Percentiles rank a stretch among this genome's conserved stretches.
These are phyloP conservation scores for Pogonomyrmex californicus DNA, from an alignment of 1,140 invertebrate species.

Conservation along the genomic window DNA sequence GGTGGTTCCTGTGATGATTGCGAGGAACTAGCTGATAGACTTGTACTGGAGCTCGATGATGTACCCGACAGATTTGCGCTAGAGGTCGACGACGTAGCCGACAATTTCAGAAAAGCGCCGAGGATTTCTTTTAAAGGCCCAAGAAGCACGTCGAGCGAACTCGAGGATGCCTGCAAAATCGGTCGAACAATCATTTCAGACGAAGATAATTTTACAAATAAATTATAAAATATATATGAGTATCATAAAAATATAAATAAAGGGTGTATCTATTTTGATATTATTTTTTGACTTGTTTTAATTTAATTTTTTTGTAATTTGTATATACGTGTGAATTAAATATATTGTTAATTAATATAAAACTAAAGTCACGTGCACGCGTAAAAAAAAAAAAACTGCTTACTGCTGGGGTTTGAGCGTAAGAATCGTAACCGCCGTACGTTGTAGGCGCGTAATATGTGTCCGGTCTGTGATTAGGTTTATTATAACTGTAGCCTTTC, in stretches of 20 bases:
- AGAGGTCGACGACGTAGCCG: conserved; percentile 16
- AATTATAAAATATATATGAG: not conserved
- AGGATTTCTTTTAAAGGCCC: not conserved
- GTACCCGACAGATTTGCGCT: conserved; percentile 22
- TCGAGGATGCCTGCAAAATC: not conserved
- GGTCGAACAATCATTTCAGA: not conserved
- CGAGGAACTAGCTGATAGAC: conserved; percentile 18
- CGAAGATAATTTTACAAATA: not conserved
- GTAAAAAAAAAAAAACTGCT: conserved; percentile 35
- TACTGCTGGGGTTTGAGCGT: conserved; percentile 50
- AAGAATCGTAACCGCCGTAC: conserved; percentile 47
- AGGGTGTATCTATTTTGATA: not conserved
- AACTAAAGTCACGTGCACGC: not conserved
- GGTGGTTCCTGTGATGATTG: not conserved
- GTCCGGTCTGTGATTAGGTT: conserved; percentile 21
- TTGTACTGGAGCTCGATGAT: not conserved
- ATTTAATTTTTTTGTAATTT: not conserved
- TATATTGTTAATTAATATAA: not conserved
- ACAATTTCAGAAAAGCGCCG: conserved; percentile 28
- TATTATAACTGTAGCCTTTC: not conserved
- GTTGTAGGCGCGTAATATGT: conserved; percentile 53
- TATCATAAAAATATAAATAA: not conserved
- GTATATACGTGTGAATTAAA: not conserved
- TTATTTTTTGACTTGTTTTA: not conserved
- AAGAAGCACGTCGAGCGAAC: not conserved